Evolutionary conservation across 2,113 vertebrate genomes (phyloP).

Genomic region (Cyphomyrus discorhynchus): DNA sequence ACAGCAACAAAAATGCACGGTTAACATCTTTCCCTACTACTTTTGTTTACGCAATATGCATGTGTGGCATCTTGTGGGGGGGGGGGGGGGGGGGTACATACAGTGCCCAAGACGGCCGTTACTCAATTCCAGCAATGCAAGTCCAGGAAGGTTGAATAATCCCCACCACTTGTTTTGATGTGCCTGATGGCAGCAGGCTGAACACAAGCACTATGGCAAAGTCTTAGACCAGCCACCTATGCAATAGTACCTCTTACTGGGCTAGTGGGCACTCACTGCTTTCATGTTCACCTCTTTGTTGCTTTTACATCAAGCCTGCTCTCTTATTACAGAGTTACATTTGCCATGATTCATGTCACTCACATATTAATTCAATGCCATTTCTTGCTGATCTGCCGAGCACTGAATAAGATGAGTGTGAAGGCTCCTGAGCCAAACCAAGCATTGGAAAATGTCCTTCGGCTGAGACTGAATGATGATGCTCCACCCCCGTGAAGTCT

Average conservation of each 20-base stretch:
- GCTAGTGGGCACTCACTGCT: background rate
- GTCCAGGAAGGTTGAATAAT: background rate
- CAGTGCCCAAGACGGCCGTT: background rate
- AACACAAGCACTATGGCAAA: background rate
- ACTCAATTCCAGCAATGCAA: too few relatives aligned
- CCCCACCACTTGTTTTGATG: background rate
- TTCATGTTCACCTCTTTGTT: background rate
- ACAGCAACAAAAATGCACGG: background rate
- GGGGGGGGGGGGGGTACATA: background rate
- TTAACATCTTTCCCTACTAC: background rate
- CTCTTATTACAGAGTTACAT: background rate
- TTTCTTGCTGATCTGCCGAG: background rate
- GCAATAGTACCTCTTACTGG: background rate
- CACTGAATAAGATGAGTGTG: background rate
- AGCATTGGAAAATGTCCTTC: background rate
- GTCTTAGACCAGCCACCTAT: background rate
- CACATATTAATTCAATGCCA: background rate
- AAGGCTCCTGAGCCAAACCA: background rate
- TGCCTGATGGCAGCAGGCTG: background rate
- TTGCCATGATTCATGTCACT: background rate
- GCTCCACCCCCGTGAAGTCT: background rate
- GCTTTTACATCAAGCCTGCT: background rate
- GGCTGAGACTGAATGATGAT: background rate
- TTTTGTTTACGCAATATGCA: background rate
- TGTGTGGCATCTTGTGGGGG: background rate